phyloP scores from a whole-genome alignment of 2,797 vertebrate genomes.

The Rhinophrynus dorsalis region DNA sequence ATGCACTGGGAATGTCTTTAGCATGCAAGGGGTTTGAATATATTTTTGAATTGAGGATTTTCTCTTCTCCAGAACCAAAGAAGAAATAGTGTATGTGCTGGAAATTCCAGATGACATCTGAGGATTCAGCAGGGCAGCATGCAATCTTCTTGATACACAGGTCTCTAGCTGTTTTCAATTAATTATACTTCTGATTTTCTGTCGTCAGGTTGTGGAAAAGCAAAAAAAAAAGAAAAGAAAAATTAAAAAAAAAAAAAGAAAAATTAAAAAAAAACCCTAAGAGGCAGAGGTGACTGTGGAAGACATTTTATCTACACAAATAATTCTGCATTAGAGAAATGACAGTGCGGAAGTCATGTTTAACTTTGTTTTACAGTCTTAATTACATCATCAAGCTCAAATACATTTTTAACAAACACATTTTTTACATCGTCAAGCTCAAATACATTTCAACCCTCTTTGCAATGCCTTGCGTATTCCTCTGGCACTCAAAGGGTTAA shows the following conservation, averaged over 20 bases:
- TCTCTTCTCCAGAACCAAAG: neutral
- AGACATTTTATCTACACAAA: constrained; percentile 2
- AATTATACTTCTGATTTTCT: constrained; percentile 25
- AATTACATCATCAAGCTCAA: neutral
- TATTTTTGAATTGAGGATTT: too few relatives aligned
- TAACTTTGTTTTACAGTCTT: neutral
- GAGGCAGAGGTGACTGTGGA: constrained; percentile 5
- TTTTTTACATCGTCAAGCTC: too few relatives aligned
- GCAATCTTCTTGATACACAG: neutral
- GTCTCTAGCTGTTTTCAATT: constrained; percentile 25
- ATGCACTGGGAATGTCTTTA: too few relatives aligned
- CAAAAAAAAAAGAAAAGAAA: neutral
- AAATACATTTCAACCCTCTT: too few relatives aligned
- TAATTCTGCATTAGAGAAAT: neutral
- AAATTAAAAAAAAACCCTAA: too few relatives aligned
- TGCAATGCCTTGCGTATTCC: too few relatives aligned
- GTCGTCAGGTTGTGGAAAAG: constrained; percentile 1
- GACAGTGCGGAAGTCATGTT: neutral
- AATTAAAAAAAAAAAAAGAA: too few relatives aligned
- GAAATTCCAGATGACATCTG: constrained; percentile 13
- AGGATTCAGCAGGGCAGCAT: constrained; percentile 4
- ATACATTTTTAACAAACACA: neutral
- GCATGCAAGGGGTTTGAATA: too few relatives aligned
- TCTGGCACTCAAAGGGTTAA: too few relatives aligned
- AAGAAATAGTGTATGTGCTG: neutral